Conservation (phyloP, 2,113 vertebrate genomes). For the Trogon melanurus region DNA sequence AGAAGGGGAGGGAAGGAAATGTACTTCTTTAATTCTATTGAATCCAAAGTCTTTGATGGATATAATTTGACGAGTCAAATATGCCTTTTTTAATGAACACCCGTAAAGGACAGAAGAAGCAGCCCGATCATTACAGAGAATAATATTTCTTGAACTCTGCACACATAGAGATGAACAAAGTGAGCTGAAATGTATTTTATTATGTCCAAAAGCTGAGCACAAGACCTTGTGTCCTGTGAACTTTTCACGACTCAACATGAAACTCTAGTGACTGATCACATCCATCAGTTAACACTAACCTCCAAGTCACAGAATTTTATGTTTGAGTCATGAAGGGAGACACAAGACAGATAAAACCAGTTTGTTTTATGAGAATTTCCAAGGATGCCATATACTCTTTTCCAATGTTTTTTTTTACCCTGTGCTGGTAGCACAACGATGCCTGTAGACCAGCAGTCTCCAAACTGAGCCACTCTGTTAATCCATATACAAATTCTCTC, state of each 20-base stretch:
- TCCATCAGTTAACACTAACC: background rate
- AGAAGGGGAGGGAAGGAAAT: rapidly evolving
- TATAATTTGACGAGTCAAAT: background rate
- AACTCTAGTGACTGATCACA: background rate
- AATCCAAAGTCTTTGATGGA: background rate
- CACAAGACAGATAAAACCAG: background rate
- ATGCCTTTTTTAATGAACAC: background rate
- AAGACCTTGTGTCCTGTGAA: background rate
- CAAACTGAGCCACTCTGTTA: background rate
- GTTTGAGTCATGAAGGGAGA: background rate
- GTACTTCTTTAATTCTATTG: background rate
- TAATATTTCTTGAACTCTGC: background rate
- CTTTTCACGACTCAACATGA: background rate
- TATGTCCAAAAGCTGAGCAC: background rate
- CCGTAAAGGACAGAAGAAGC: background rate
- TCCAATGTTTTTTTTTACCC: background rate
- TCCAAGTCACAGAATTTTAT: background rate
- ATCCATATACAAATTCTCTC: background rate
- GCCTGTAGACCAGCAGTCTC: background rate
- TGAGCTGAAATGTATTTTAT: background rate
- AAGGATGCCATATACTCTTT: background rate
- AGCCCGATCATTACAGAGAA: background rate
- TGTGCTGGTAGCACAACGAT: rapidly evolving
- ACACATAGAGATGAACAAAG: background rate
- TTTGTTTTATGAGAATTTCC: background rate